phyloP scores from a whole-genome alignment of 2,113 vertebrate genomes.

The Lanius ludovicianus region DNA sequence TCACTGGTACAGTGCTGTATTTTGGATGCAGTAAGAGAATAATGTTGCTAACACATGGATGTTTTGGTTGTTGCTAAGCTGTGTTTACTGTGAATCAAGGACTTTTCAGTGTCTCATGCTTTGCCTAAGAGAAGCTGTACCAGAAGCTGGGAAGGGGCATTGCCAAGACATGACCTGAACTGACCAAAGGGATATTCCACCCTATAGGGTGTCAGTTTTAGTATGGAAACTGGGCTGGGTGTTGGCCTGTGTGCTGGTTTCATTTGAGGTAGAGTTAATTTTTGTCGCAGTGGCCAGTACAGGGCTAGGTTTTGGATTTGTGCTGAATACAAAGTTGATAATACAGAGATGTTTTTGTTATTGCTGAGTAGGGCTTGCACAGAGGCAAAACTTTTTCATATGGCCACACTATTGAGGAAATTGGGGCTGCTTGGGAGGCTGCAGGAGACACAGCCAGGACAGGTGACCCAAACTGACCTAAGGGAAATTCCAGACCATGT shows the following conservation, averaged over 20 bases:
- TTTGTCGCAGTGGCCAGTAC: neutral
- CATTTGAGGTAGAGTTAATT: neutral
- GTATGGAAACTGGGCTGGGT: neutral
- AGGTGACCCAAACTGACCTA: neutral
- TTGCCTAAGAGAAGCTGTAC: neutral
- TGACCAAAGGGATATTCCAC: neutral
- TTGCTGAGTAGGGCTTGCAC: neutral
- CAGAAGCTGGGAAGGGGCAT: neutral
- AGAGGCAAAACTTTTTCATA: neutral
- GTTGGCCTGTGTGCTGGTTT: neutral
- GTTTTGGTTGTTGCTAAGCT: neutral
- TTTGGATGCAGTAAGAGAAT: neutral
- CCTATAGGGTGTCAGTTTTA: neutral
- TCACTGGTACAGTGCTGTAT: neutral
- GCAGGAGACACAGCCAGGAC: neutral
- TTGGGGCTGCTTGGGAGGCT: neutral
- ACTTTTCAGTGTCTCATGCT: neutral
- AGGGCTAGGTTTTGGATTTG: neutral
- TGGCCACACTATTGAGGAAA: rapidly evolving
- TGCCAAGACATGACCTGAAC: neutral
- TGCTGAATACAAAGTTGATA: neutral
- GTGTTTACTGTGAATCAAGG: neutral
- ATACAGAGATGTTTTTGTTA: neutral
- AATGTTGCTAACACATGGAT: neutral
- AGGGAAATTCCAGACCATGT: neutral